These are phyloP conservation scores for Pherbina coryleti DNA, from an alignment of 2,888 invertebrate species.

Conservation along the genomic window DNA sequence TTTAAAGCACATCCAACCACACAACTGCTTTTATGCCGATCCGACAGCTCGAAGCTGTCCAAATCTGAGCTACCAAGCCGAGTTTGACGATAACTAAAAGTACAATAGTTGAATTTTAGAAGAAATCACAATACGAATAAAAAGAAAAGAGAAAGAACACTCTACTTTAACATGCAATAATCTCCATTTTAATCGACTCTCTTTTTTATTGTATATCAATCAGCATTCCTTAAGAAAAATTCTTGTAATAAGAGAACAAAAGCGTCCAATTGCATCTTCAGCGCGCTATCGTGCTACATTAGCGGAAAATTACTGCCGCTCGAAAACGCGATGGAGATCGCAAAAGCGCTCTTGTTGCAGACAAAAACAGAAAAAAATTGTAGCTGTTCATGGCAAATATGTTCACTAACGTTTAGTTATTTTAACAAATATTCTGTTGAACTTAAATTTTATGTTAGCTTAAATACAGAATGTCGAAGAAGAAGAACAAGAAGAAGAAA, in stretches of 20 bases:
- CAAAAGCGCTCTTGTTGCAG: neutral
- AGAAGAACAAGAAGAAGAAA: neutral
- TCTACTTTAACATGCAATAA: neutral
- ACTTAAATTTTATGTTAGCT: slow-evolving; percentile 17
- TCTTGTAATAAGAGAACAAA: neutral
- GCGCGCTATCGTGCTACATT: neutral
- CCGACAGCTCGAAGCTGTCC: neutral
- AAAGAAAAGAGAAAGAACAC: neutral
- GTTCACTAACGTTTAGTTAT: slow-evolving; percentile 25
- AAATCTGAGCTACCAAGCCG: neutral
- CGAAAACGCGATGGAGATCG: neutral
- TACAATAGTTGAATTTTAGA: slow-evolving; percentile 21
- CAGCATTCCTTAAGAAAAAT: slow-evolving; percentile 36
- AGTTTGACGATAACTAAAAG: slow-evolving; percentile 3
- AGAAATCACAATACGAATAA: neutral
- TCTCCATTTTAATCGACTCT: slow-evolving; percentile 12
- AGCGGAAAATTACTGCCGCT: neutral
- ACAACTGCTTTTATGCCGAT: neutral
- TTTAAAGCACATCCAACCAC: neutral
- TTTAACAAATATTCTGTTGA: slow-evolving; percentile 20
- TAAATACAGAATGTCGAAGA: neutral
- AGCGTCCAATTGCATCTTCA: neutral
- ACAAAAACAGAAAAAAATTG: neutral
- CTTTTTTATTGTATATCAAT: slow-evolving; percentile 26
- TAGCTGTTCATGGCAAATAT: neutral